phyloP scores from a whole-genome alignment of 2,113 vertebrate genomes.

The Python bivittatus region DNA sequence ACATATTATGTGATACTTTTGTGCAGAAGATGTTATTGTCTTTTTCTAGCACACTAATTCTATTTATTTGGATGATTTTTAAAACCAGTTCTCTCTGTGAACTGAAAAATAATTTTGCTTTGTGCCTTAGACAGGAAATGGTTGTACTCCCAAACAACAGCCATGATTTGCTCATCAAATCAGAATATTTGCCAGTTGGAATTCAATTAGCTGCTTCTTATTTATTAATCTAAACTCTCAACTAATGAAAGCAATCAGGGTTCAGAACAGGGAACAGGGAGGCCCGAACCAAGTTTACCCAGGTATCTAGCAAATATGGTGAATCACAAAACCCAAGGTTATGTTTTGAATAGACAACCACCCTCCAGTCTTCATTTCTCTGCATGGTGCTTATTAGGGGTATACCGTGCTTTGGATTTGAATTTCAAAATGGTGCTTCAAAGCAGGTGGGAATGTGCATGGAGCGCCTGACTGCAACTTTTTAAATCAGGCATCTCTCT shows the following conservation, averaged over 20 bases:
- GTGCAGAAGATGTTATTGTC: conserved; percentile 7
- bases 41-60: conserved; percentile 34
- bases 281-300: conserved; percentile 3
- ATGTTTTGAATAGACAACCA: neutral
- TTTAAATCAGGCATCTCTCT: neutral
- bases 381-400: neutral
- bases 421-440: neutral
- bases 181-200: conserved; percentile 45
- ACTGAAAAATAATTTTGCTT: conserved; percentile 31
- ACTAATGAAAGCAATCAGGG: conserved; percentile 2
- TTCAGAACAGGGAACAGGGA: neutral
- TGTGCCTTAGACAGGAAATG: conserved; percentile 19
- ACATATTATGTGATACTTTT: neutral
- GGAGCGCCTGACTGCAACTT: neutral
- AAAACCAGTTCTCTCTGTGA: conserved; percentile 20
- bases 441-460: neutral
- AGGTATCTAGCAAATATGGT: neutral
- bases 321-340: neutral
- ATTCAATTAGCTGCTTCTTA: conserved; percentile 49
- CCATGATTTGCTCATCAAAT: conserved; percentile 15
- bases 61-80: conserved; percentile 17
- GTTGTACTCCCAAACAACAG: conserved; percentile 40
- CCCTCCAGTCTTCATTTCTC: neutral
- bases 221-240: conserved; percentile 47
- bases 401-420: neutral